phyloP scores from a whole-genome alignment of 2,797 vertebrate species.

The Setipinna tenuifilis region DNA sequence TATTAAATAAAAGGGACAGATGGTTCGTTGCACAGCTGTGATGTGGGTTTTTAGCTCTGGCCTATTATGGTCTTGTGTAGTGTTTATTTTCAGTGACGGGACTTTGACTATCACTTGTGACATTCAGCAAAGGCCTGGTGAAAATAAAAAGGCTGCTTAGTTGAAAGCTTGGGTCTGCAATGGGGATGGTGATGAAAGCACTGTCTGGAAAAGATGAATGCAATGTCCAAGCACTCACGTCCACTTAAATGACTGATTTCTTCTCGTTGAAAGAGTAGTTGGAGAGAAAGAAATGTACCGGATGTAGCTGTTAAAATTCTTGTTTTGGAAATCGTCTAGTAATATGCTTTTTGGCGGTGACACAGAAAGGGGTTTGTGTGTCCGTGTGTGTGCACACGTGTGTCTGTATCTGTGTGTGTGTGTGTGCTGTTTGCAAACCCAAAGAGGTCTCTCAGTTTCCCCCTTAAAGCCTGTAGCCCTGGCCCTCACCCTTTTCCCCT shows the following conservation, averaged over 20 bases:
- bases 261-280: neutral
- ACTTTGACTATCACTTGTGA: slow-evolving; percentile 1
- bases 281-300: neutral
- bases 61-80: neutral
- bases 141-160: neutral
- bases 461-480: slow-evolving; percentile 31
- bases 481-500: neutral
- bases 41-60: neutral
- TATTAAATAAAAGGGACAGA: neutral
- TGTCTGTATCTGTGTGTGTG: slow-evolving; percentile 5
- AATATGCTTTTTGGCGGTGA: neutral
- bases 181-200: neutral
- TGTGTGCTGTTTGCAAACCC: slow-evolving; percentile 13
- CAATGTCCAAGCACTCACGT: slow-evolving; percentile 7
- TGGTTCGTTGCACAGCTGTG: neutral
- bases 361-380: neutral
- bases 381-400: slow-evolving; percentile 5
- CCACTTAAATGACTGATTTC: neutral
- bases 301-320: neutral
- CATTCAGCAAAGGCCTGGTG: neutral
- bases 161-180: neutral
- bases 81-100: neutral
- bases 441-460: slow-evolving; percentile 1
- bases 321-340: neutral
- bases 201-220: slow-evolving; percentile 17